A percentile compares a stretch with the other conserved stretches of the same genome.
Conservation (phyloP, 2,113 vertebrate species). For the Cyprinodon variegatus region DNA sequence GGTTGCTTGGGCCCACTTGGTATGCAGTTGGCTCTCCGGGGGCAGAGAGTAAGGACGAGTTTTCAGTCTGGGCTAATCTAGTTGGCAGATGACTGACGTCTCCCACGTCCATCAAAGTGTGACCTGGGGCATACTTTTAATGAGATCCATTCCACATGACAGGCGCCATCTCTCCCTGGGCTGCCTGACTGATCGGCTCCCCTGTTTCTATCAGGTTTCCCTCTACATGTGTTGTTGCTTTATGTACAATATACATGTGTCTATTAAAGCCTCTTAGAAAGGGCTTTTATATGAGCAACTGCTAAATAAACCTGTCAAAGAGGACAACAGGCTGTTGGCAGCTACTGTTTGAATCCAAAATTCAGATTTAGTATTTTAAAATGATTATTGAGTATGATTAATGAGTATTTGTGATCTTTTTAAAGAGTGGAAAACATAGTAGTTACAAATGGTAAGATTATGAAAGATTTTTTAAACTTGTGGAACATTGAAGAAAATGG, state of each 20-base stretch:
- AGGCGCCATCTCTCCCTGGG: conserved; percentile 74
- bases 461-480: conserved; percentile 9
- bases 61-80: conserved; percentile 70
- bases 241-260: conserved; percentile 16
- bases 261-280: conserved; percentile 35
- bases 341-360: conserved; percentile 14
- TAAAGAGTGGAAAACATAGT: not conserved
- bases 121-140: conserved; percentile 82
- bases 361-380: conserved; percentile 8
- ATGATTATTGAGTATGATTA: no score
- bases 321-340: conserved; percentile 44
- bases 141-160: conserved; percentile 81
- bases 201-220: conserved; percentile 57
- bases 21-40: conserved; percentile 65
- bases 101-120: conserved; percentile 80
- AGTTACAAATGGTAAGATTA: conserved; percentile 21
- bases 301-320: conserved; percentile 53
- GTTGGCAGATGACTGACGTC: conserved; percentile 78
- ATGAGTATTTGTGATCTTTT: not conserved
- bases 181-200: conserved; percentile 66
- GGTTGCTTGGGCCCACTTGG: conserved; percentile 58
- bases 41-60: conserved; percentile 52
- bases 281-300: conserved; percentile 30
- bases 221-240: conserved; percentile 72
- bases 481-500: not conserved